Evolutionary conservation across 2,113 vertebrate genomes (phyloP).

Genomic region (Trematomus loennbergii): DNA sequence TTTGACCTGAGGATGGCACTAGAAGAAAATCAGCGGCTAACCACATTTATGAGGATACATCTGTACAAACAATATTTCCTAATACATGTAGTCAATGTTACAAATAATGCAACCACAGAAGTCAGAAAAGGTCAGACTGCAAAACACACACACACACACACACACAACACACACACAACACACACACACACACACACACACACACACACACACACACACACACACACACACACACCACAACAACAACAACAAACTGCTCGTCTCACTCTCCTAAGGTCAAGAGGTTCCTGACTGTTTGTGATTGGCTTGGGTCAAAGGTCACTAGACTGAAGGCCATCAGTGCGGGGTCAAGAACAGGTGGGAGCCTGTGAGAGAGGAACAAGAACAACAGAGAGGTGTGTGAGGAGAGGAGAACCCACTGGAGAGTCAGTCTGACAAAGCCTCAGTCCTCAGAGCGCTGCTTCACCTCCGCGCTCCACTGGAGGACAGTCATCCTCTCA

Average conservation of each 20-base stretch:
- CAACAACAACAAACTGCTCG: constrained; percentile 26
- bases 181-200: constrained; percentile 14
- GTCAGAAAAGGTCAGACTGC: constrained; percentile 22
- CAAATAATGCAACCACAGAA: constrained; percentile 14
- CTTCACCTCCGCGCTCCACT: constrained; percentile 22
- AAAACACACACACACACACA: constrained; percentile 14
- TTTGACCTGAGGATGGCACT: not conserved
- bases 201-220: constrained; percentile 8
- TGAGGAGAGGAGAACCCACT: constrained; percentile 11
- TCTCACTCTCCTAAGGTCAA: constrained; percentile 50
- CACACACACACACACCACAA: constrained; percentile 7
- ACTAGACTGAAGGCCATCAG: constrained; percentile 29
- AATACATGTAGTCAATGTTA: no score
- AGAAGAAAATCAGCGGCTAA: no score
- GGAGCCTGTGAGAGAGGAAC: constrained; percentile 11
- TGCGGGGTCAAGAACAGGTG: constrained; percentile 43
- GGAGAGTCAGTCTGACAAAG: constrained; percentile 17
- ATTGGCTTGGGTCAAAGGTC: constrained; percentile 49
- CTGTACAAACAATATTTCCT: no score
- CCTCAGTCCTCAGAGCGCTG: constrained; percentile 10
- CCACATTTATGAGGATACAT: no score
- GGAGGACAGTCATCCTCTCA: constrained; percentile 30
- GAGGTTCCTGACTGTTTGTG: constrained; percentile 46
- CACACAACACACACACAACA: constrained; percentile 12
- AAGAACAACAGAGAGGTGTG: constrained; percentile 10